Conservation (phyloP, 2,113 vertebrate species). For the Stigmatopora nigra region DNA sequence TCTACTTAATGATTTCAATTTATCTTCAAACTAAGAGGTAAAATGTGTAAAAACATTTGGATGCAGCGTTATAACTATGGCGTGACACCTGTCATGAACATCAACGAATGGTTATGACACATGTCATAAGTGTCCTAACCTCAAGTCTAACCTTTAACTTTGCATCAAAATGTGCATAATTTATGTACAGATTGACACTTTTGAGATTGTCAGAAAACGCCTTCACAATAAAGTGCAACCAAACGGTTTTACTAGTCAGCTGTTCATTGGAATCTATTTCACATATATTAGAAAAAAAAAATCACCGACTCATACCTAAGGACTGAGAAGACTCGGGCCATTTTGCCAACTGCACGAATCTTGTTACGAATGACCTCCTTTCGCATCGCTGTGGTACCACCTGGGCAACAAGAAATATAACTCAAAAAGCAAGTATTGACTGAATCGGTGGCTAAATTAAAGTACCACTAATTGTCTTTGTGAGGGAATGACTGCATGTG, state of each 20-base stretch:
- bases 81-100: too few relatives aligned
- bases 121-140: too few relatives aligned
- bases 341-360: slow-evolving; percentile 96
- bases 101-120: too few relatives aligned
- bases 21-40: slow-evolving; percentile 8
- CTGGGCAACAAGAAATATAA: slow-evolving; percentile 45
- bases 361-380: slow-evolving; percentile 96
- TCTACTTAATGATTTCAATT: slow-evolving; percentile 1
- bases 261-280: neutral
- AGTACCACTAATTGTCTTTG: too few relatives aligned
- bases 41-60: neutral
- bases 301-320: slow-evolving; percentile 75
- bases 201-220: too few relatives aligned
- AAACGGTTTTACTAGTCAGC: too few relatives aligned
- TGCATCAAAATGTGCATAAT: too few relatives aligned
- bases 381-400: slow-evolving; percentile 76
- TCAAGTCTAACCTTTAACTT: too few relatives aligned
- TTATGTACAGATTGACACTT: too few relatives aligned
- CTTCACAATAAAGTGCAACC: too few relatives aligned
- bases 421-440: neutral
- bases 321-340: slow-evolving; percentile 90
- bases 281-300: neutral
- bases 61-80: too few relatives aligned
- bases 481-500: too few relatives aligned
- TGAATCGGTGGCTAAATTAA: neutral